Evolutionary conservation across 2,888 invertebrate species (phyloP), one percentile per base, ranked within the genome.

Genomic region (Lamellibrachia satsuma): DNA sequence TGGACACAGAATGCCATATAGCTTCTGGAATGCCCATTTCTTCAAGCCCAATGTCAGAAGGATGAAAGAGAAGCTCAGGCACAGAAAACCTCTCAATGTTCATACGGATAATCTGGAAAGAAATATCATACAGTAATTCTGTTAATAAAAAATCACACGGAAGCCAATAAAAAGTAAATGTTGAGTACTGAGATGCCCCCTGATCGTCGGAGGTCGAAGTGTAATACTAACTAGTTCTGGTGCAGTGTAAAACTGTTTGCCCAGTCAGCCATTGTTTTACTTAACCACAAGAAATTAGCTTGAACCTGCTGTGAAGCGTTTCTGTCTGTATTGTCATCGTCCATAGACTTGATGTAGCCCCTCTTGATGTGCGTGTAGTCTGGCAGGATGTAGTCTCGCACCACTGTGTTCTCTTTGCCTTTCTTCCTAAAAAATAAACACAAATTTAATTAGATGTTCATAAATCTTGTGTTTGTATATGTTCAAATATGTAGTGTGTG

Each of bases 81-180:
- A 99, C 98, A 0, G 98, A 97, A 96, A 99, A 99, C 92, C 99
- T 97, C 97, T 99, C 99, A 95, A 99, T 99, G 96, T 98, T 98
- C 95, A 99, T 97, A 90, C 98, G 97, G 90, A 99, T 97, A 39
- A 98, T 97, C 97, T 99, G 98, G 95, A 97, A 94, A 75, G n/a
- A 57, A 51, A 75, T 75, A 22, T 6, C 2, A 75, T 75, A 3
- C n/a, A n/a, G 22, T 22, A 60, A 60, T 60, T 60, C 8, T 60
- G 1, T 60, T 60, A 60, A 60, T 60, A 9, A 60, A 60, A 60
- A 60, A 60, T 60, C 39, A 39, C 39, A 39, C 39, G 39, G 39
- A 39, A 39, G 39, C 39, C 39, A 39, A 39, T 39, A 39, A 39
- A 39, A 39, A 39, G 39, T 39, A 39, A 39, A 39, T 39, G 39